Conservation (phyloP, 2,797 vertebrate genomes). For the Serranus cabrilla region DNA sequence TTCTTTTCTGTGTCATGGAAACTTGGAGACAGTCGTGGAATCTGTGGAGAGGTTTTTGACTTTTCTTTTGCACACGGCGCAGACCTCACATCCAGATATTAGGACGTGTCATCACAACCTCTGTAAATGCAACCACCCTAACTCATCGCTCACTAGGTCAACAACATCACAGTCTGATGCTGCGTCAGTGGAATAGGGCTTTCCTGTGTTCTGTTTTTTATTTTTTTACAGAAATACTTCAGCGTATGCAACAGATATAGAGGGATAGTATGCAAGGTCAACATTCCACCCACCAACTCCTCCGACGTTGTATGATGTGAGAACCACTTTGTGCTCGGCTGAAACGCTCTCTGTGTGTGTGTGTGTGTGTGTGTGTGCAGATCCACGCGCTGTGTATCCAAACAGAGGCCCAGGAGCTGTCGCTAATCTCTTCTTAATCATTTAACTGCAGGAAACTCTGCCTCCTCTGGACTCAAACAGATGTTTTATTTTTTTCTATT, state of each 20-base stretch:
- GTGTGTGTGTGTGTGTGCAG: constrained; percentile 11
- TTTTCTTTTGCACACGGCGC: not conserved
- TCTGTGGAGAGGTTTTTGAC: constrained; percentile 12
- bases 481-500: constrained; percentile 9
- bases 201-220: constrained; percentile 75
- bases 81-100: constrained; percentile 8
- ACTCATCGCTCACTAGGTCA: constrained; percentile 3
- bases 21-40: constrained; percentile 9
- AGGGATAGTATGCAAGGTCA: constrained; percentile 64
- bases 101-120: not conserved
- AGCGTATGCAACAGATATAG: constrained; percentile 50
- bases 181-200: constrained; percentile 45
- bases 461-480: constrained; percentile 17
- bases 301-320: constrained; percentile 63
- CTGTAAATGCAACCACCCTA: constrained; percentile 19
- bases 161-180: constrained; percentile 14
- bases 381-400: constrained; percentile 29
- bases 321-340: constrained; percentile 77
- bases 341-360: constrained; percentile 39
- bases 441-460: constrained; percentile 10
- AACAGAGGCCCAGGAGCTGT: constrained; percentile 68
- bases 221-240: constrained; percentile 61
- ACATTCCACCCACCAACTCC: constrained; percentile 71
- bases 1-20: not conserved
- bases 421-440: constrained; percentile 2